A percentile compares a stretch with the other conserved stretches of the same genome.
phyloP scores from a whole-genome alignment of 2,113 vertebrate genomes.

The Ceyx melanurus region DNA sequence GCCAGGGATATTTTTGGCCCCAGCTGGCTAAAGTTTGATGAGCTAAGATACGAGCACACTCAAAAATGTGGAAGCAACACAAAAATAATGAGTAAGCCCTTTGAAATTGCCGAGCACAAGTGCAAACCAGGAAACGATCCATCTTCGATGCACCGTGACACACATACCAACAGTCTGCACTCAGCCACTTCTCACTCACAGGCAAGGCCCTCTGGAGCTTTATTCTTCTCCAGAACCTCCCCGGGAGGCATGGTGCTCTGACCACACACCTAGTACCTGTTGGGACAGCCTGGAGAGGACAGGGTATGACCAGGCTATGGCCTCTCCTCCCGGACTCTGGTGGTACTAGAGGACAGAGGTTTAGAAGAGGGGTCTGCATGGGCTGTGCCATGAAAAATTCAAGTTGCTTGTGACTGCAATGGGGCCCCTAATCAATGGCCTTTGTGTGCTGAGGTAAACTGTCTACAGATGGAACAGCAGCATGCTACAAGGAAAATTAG shows the following conservation, averaged over 20 bases:
- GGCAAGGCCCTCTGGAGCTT: background rate
- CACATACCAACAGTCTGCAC: background rate
- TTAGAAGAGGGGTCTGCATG: background rate
- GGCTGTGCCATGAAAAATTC: background rate
- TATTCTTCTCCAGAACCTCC: background rate
- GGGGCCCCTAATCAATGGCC: accelerated
- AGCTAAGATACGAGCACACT: background rate
- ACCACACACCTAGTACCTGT: background rate
- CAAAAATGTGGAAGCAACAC: constrained; percentile 31
- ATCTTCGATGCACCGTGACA: background rate
- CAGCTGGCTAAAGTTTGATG: constrained; percentile 49
- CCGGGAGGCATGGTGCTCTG: background rate
- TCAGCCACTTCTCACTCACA: background rate
- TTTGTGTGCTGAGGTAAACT: background rate
- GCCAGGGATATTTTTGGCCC: constrained; percentile 39
- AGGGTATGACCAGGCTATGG: background rate
- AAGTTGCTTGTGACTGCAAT: background rate
- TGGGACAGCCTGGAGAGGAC: background rate
- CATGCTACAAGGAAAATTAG: background rate
- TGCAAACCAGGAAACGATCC: constrained; percentile 14
- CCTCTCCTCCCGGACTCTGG: background rate
- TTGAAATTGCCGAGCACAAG: constrained; percentile 26
- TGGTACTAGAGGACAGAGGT: background rate
- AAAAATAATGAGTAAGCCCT: constrained; percentile 48
- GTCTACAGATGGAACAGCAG: background rate